Base-by-base conservation (phyloP, 1,140 invertebrate species). In the Euglossa dilemma region DNA sequence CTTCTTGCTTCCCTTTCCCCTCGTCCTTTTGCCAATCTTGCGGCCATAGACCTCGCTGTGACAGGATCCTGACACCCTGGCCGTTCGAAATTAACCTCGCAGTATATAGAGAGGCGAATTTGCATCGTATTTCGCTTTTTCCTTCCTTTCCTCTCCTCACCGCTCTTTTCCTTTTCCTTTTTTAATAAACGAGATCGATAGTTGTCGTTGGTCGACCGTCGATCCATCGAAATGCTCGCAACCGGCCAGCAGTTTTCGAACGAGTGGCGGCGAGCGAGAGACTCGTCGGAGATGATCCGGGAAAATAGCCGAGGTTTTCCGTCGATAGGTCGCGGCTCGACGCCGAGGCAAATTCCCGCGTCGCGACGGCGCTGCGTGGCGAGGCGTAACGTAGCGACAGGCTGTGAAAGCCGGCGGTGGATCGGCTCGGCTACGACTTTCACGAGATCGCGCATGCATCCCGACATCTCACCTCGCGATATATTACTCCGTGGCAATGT, bases 401-500 rank as follows among this genome's bases (percentile, higher is more conserved):
- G 18, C 20, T 36, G 1, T 72, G n/a, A 47, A 57, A 61, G 72
- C 36, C 50, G 18, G 8, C 7, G 18, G 28, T 43, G 73, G 52
- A 52, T 64, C 79, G 79, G 45, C 28, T 28, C 64, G 59, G 47
- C 72, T 74, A 54, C 57, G 85, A 80, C 86, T 86, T 77, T 86
- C 85, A 70, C 61, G 80, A 80, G 63, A 61, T 87, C 81, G 66
- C 61, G 79, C 73, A 66, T 78, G 70, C 61, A 87, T 80, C 76
- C 67, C 81, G 71, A 73, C 77, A 63, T 76, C 86, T 87, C 85
- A 66, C 64, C 80, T 70, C 71, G 79, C 85, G 56, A 75, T 87
- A 87, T 87, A 87, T 87, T 87, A 87, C 86, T 84, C 74, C 56
- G 72, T 80, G 73, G 81, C 76, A 73, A 80, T 71, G 73, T 73